Evolutionary conservation across 2,888 invertebrate species (phyloP).

Genomic region (Pterostichus madidus): DNA sequence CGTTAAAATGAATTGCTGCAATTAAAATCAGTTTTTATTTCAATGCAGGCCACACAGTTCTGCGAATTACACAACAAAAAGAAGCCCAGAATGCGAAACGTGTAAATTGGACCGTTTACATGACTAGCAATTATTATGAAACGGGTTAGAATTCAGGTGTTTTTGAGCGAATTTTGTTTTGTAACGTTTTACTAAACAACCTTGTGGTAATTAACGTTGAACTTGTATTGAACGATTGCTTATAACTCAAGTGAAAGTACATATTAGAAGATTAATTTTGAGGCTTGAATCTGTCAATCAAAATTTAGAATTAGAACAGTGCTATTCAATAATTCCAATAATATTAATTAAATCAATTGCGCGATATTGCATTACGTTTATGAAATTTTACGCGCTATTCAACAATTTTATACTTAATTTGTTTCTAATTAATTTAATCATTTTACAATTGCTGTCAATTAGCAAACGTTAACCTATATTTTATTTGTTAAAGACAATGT

Average conservation of each 20-base stretch:
- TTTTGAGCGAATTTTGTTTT: constrained; percentile 18
- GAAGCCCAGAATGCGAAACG: neutral
- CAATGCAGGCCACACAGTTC: constrained; percentile 39
- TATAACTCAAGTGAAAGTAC: constrained; percentile 19
- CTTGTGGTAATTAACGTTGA: constrained; percentile 26
- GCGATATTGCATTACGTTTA: neutral
- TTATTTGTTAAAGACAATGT: no score
- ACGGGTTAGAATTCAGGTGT: neutral
- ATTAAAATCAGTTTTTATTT: constrained; percentile 62
- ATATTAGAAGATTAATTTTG: constrained; percentile 51
- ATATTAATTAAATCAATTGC: constrained; percentile 49
- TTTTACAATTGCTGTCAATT: no score
- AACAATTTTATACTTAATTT: no score
- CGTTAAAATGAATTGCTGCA: constrained; percentile 65
- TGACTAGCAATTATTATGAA: neutral
- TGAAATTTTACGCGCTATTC: no score
- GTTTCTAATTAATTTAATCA: no score
- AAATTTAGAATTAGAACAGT: constrained; percentile 23
- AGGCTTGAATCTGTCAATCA: constrained; percentile 43
- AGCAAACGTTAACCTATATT: no score
- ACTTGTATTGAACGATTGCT: constrained; percentile 3
- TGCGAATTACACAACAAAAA: constrained; percentile 9
- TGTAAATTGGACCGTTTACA: constrained; percentile 43
- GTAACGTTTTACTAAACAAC: constrained; percentile 14
- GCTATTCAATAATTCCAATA: constrained; percentile 23